phyloP scores from a whole-genome alignment of 1,140 invertebrate genomes.

The Nasonia longicornis region DNA sequence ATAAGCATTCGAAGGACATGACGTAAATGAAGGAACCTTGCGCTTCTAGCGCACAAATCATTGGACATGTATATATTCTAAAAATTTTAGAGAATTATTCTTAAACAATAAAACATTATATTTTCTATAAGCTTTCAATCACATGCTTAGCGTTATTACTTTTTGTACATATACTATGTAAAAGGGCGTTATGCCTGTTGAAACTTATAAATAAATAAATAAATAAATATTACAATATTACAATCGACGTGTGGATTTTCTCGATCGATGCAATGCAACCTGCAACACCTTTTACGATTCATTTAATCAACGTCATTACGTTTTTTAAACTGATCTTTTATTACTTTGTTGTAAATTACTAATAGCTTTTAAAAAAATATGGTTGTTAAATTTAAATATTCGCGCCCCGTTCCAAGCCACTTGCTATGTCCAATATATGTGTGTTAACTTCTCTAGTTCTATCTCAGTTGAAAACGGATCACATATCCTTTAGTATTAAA shows the following conservation, averaged over 20 bases:
- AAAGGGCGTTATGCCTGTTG: neutral
- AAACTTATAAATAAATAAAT: neutral
- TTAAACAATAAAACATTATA: conserved; percentile 5
- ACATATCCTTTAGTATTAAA: too few relatives aligned
- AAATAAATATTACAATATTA: neutral
- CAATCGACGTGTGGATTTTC: neutral
- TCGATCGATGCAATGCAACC: neutral
- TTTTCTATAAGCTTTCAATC: conserved; percentile 4
- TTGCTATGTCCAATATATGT: too few relatives aligned
- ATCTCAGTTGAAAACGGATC: too few relatives aligned
- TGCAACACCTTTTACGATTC: too few relatives aligned
- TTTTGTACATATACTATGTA: conserved; percentile 1
- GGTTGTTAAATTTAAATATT: too few relatives aligned
- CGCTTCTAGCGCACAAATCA: neutral
- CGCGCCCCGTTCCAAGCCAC: too few relatives aligned
- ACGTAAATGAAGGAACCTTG: neutral
- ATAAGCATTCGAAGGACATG: neutral
- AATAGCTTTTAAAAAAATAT: too few relatives aligned
- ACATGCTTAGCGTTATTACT: conserved; percentile 1
- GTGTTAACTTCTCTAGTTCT: too few relatives aligned
- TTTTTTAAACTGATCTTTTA: too few relatives aligned
- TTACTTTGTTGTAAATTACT: too few relatives aligned
- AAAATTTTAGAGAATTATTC: conserved; percentile 1
- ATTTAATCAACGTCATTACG: too few relatives aligned
- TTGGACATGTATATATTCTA: neutral